Conservation (phyloP, 2,113 vertebrate genomes). For the Gorsachius goisagi region DNA sequence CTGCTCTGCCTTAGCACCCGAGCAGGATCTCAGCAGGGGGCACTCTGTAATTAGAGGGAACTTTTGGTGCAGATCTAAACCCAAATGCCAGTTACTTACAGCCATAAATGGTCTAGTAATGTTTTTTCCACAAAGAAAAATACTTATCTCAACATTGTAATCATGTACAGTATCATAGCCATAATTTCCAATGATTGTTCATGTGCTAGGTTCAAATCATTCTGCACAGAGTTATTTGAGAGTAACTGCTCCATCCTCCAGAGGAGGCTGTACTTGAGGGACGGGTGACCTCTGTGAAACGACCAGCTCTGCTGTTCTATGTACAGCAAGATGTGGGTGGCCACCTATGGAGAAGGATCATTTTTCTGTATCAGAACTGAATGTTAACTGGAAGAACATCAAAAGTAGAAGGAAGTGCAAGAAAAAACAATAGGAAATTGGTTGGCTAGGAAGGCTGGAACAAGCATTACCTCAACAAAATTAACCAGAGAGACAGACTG, state of each 20-base stretch:
- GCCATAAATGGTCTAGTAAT: accelerated
- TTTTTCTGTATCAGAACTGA: background rate
- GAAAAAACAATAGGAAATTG: background rate
- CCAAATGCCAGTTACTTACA: background rate
- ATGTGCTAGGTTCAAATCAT: background rate
- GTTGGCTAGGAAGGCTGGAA: background rate
- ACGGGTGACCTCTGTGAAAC: accelerated
- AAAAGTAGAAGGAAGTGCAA: slow-evolving; percentile 28
- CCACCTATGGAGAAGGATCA: background rate
- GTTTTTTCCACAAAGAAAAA: background rate
- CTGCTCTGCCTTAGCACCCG: background rate
- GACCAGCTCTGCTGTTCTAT: background rate
- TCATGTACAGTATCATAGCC: background rate
- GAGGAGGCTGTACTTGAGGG: background rate
- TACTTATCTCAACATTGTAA: background rate
- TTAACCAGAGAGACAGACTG: slow-evolving; percentile 16
- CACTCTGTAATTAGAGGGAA: background rate
- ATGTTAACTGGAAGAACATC: slow-evolving; percentile 16
- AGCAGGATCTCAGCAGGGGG: slow-evolving; percentile 12
- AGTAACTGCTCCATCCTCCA: background rate
- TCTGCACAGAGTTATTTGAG: background rate
- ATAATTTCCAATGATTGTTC: background rate
- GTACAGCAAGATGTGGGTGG: background rate
- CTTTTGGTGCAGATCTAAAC: background rate
- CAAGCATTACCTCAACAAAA: slow-evolving; percentile 27